Conservation (phyloP, 2,797 vertebrate genomes). For the Enteromius viviparus region DNA sequence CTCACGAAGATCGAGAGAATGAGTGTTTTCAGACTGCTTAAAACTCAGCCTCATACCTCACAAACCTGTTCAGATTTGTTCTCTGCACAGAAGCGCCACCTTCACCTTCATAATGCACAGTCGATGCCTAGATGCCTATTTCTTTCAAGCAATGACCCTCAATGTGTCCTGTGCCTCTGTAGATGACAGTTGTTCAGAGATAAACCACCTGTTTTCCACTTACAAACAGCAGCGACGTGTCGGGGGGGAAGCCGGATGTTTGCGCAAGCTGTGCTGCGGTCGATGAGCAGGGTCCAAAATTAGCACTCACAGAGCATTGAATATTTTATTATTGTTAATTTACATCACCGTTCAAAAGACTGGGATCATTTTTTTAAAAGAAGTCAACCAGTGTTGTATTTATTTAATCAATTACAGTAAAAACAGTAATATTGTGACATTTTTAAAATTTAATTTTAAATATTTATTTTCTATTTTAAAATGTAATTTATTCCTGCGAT, state of each 20-base stretch:
- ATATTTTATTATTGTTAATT: neutral
- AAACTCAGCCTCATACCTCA: constrained; percentile 55
- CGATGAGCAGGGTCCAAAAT: constrained; percentile 3
- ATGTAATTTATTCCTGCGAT: neutral
- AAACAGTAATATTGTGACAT: neutral
- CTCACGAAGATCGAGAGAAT: constrained; percentile 72
- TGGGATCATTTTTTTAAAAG: neutral
- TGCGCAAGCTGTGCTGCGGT: neutral
- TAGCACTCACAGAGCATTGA: neutral
- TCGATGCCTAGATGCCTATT: constrained; percentile 61
- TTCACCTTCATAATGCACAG: constrained; percentile 56
- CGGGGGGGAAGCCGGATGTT: constrained; percentile 5
- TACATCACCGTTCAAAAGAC: neutral
- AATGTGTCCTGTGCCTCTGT: constrained; percentile 27
- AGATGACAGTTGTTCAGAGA: constrained; percentile 16
- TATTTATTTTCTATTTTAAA: neutral
- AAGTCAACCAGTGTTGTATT: neutral
- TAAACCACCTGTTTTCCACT: neutral
- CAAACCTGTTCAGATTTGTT: constrained; percentile 45
- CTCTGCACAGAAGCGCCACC: constrained; percentile 46
- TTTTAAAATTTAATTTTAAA: neutral
- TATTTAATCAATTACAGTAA: constrained; percentile 13
- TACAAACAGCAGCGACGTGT: neutral
- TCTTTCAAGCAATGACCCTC: constrained; percentile 51
- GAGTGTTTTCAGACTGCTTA: constrained; percentile 62